Base-by-base conservation (phyloP, 2,888 invertebrate species). In the Dioctria rufipes region DNA sequence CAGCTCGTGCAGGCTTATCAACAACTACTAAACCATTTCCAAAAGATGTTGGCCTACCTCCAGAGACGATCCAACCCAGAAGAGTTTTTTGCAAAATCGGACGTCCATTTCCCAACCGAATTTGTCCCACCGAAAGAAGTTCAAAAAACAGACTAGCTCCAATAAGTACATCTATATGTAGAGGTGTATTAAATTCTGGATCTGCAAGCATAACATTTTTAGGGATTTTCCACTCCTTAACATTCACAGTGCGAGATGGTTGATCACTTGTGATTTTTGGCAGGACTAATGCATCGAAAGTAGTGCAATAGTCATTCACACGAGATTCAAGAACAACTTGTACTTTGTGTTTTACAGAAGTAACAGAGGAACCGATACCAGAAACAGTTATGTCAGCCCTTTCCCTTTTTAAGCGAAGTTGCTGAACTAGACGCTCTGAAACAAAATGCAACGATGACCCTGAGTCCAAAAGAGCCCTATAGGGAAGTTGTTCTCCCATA, bases 141-240 rank as follows among this genome's bases (percentile, higher is more conserved):
- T 51, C 51, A 11, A 51, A 51, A 11, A 51, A 51, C 6, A 51
- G 2, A 11, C 51, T 11, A 9, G 51, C 51, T 51, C 51, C 51
- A 11, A 51, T 51, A 9, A 51, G 2, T 11, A 51, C 11, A 11
- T 51, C 11, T 9, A 51, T 11, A 51, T 6, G 11, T 11, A 9
- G 51, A 51, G 51, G 2, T 51, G 11, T 11, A 51, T 11, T 51
- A 51, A 51, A 51, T 51, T 51, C 8, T 9, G 51, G 51, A 51
- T 51, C 51, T 9, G 51, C 51, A 6, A 51, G 11, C 51, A 9
- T 51, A 11, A 51, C 11, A 51, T 51, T 51, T 9, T 11, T 11
- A 51, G 51, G 51, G 51, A 51, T 51, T 51, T 51, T 51, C 51
- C 51, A 51, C 11, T 51, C 51, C 51, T 51, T 51, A 9, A 51